Conservation (phyloP, 2,888 invertebrate species). For the Ormyrus rosae region DNA sequence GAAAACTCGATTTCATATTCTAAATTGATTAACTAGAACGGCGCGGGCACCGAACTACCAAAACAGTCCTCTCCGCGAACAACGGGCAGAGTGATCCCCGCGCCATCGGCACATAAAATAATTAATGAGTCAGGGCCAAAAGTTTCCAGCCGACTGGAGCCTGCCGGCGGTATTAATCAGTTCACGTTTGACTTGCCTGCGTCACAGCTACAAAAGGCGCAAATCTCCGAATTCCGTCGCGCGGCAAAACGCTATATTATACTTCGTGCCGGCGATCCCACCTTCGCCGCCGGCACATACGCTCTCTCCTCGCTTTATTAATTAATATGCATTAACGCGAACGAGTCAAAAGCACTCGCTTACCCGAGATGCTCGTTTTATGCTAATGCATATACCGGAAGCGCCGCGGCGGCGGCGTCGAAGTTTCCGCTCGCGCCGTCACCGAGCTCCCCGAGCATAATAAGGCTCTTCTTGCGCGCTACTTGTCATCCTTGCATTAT, state of each 20-base stretch:
- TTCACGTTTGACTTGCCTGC: not conserved
- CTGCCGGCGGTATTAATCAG: not conserved
- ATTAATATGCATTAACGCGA: constrained; percentile 50
- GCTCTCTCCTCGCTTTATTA: constrained; percentile 36
- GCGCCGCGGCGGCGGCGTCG: not conserved
- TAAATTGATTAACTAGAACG: no score
- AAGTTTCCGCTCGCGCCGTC: constrained; percentile 29
- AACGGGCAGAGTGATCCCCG: not conserved
- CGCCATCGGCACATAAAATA: constrained; percentile 2
- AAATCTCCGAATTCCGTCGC: no score
- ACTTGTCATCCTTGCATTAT: constrained; percentile 49
- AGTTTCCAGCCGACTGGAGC: not conserved
- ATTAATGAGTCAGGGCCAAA: constrained; percentile 3
- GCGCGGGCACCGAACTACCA: not conserved
- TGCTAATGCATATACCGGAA: constrained; percentile 29
- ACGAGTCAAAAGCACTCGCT: constrained; percentile 20
- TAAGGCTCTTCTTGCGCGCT: constrained; percentile 30
- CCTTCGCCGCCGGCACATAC: no score
- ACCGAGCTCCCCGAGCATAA: constrained; percentile 16
- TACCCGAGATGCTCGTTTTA: constrained; percentile 31
- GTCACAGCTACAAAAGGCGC: no score
- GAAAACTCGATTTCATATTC: no score
- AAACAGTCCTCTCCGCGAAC: not conserved
- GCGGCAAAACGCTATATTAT: no score
- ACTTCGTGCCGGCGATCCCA: no score